Base-by-base conservation (phyloP, 2,797 vertebrate species). In the Otus scops region DNA sequence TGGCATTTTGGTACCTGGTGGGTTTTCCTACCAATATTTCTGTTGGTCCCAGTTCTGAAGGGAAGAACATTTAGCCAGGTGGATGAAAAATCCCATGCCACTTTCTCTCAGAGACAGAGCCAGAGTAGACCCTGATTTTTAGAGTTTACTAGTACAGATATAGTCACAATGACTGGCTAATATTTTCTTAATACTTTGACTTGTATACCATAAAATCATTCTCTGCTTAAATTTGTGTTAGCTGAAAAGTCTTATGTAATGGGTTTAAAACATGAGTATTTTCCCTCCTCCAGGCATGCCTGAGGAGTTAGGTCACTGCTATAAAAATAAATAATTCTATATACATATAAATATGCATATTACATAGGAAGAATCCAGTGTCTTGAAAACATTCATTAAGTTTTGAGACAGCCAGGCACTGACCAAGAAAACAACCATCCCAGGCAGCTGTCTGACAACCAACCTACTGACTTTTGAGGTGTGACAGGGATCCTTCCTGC, bases 321-420 rank as follows among this genome's bases (percentile, higher is more conserved):
- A 67, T 65, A 92, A 92, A 95, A 93, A 87, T 64, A 92, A 79
- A 41, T 90, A 69, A 81, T 81, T 78, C 53, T 60, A 60, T 76
- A 45, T 32, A 83, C 21, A 36, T 65, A 47, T 36, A 94, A 89
- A 91, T 81, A 84, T 32, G 22, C 38, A 39, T 48, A 45, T 95
- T 95, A 73, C n/a, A 39, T 88, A 95, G 90, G 74, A 92, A 81
- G 34, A 89, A 67, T 53, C 19, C 32, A 77, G 24, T 34, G 53
- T 70, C 64, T 94, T 95, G 36, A 79, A 85, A 89, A 51, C 17
- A 57, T 65, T 85, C 30, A 76, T 95, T 78, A 85, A 56, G 53
- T 63, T 43, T 60, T 80, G 57, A 83, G 36, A 53, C 51, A 73
- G 56, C 32, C 13, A 11, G 64, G 59, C 70, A 76, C 11, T 56